Percentiles rank a stretch among this genome's conserved stretches.
Evolutionary conservation across 2,888 invertebrate species (phyloP).

Genomic region (Cotesia congregata): DNA sequence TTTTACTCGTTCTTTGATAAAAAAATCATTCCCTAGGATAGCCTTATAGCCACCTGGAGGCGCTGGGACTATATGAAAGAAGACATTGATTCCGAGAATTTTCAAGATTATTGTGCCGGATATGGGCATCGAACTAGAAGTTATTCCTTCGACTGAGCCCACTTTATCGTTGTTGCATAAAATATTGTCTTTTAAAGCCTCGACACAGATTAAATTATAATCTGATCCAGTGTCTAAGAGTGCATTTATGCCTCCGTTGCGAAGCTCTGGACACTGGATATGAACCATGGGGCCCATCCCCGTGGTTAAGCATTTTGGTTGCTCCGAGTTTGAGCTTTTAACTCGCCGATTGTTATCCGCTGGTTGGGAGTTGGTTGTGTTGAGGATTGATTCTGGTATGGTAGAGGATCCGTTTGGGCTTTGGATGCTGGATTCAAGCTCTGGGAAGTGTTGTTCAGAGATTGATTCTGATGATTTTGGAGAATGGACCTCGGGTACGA

Average conservation of each 20-base stretch:
- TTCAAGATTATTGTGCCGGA: neutral
- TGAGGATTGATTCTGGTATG: too few relatives aligned
- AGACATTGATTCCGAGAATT: neutral
- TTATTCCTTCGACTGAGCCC: neutral
- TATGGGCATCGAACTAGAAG: neutral
- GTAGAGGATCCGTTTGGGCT: neutral
- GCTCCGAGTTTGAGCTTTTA: neutral
- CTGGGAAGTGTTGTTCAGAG: too few relatives aligned
- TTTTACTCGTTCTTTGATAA: neutral
- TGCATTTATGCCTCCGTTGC: neutral
- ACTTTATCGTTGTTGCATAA: neutral
- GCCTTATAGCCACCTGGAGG: neutral
- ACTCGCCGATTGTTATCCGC: neutral
- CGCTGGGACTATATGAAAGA: neutral
- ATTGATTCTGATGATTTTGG: neutral
- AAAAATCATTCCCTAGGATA: neutral
- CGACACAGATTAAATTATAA: neutral
- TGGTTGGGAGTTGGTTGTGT: neutral
- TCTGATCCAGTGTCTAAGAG: neutral
- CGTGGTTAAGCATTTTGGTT: neutral
- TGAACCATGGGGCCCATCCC: neutral
- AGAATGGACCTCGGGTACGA: neutral
- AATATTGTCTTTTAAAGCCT: neutral
- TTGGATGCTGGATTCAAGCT: neutral
- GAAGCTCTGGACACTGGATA: neutral